Evolutionary conservation across 2,888 invertebrate species (phyloP).

Genomic region (Matsumyia berberina): DNA sequence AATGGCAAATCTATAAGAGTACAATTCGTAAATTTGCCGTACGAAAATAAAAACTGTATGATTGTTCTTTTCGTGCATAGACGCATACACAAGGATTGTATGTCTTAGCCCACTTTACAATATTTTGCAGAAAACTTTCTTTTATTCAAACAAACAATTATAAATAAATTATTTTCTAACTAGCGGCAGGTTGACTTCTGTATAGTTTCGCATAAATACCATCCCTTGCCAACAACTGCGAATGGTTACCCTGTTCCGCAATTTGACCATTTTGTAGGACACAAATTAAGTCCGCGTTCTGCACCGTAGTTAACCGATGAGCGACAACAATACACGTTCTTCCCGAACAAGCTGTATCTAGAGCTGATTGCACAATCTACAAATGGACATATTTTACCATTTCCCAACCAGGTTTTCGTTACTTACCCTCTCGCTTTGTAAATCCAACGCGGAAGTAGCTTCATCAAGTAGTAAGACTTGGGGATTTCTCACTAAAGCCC

Average conservation of each 20-base stretch:
- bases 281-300: slow-evolving; percentile 93
- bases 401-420: slow-evolving; percentile 85
- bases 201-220: slow-evolving; percentile 88
- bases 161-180: slow-evolving; percentile 8
- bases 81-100: too few relatives aligned
- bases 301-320: slow-evolving; percentile 92
- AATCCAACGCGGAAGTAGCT: slow-evolving; percentile 90
- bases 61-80: too few relatives aligned
- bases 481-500: slow-evolving; percentile 89
- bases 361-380: slow-evolving; percentile 91
- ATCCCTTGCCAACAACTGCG: slow-evolving; percentile 87
- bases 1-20: too few relatives aligned
- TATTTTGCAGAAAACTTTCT: too few relatives aligned
- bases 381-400: slow-evolving; percentile 80
- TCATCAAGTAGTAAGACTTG: slow-evolving; percentile 88
- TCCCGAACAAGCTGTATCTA: slow-evolving; percentile 91
- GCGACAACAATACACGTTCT: slow-evolving; percentile 94
- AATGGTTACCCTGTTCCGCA: slow-evolving; percentile 90
- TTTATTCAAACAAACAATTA: too few relatives aligned
- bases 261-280: slow-evolving; percentile 91
- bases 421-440: slow-evolving; percentile 89
- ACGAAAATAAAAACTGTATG: too few relatives aligned
- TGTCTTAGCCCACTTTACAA: too few relatives aligned
- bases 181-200: slow-evolving; percentile 85
- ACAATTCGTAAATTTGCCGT: too few relatives aligned